Evolutionary conservation across 92 coral and sea anemone species (phyloP).

Genomic region (Actinernus sp.): DNA sequence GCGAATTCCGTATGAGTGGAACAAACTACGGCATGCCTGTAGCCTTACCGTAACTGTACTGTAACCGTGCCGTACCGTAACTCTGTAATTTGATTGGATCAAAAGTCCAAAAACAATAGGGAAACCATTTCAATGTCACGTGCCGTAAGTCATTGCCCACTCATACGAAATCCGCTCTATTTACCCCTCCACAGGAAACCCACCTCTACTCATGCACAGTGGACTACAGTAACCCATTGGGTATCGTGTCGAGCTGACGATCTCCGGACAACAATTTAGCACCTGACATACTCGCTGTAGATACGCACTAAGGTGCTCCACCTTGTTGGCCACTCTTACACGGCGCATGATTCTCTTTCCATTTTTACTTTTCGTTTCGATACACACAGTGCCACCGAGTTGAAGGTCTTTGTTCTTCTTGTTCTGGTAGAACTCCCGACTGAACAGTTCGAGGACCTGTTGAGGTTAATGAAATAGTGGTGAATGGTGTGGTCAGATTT

Average conservation of each 20-base stretch:
- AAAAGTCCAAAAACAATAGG: too few species aligned
- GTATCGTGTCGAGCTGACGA: slow-evolving; percentile 80
- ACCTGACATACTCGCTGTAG: slow-evolving; percentile 96
- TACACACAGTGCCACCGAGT: slow-evolving; percentile 97
- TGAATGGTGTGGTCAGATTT: too few species aligned
- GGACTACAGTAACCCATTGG: slow-evolving; percentile 87
- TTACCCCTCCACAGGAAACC: too few species aligned
- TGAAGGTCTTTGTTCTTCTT: slow-evolving; percentile 96
- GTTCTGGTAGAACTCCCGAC: slow-evolving; percentile 98
- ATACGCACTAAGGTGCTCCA: slow-evolving; percentile 88
- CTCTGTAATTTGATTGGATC: too few species aligned
- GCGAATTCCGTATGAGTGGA: too few species aligned
- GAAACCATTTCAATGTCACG: too few species aligned
- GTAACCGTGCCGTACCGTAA: too few species aligned
- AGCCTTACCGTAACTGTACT: too few species aligned
- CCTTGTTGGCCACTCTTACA: slow-evolving; percentile 92
- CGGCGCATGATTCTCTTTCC: slow-evolving; percentile 98
- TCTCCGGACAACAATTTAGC: slow-evolving; percentile 90
- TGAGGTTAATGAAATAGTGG: too few species aligned
- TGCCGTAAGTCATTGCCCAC: too few species aligned
- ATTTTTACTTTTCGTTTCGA: slow-evolving; percentile 97
- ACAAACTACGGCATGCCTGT: too few species aligned
- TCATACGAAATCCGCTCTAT: too few species aligned
- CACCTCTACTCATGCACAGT: slow-evolving; percentile 76
- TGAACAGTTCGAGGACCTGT: slow-evolving; percentile 87